Evolutionary conservation across 2,888 invertebrate genomes (phyloP), one percentile per base, ranked within the genome.

Genomic region (Homarus gammarus): DNA sequence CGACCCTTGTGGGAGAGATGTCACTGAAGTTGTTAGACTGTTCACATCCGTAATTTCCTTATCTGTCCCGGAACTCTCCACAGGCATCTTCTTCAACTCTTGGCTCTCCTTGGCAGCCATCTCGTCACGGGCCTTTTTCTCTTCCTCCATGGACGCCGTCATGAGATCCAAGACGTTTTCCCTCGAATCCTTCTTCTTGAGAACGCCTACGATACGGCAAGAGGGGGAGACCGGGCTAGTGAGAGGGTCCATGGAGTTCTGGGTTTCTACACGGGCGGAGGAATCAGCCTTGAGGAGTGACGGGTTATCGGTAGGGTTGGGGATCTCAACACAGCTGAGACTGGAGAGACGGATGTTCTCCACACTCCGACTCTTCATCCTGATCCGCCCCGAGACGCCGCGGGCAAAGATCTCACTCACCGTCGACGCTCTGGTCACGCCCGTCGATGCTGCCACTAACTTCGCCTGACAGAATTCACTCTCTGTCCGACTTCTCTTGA

Each of bases 371-470:
- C 88, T 89, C 61, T 84, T 89, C 38, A 40, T 51, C 49, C 68
- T 84, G 27, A 89, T 51, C 38, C 61, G 77, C n/a, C 88, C 88
- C 6, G 56, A 89, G 40, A 89, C 88, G 15, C 88, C 88, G 18
- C 88, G 83, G 33, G 88, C 84, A 56, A 89, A 89, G n/a, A 89
- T 89, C 44, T 89, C 84, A 40, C 88, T 89, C 36, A 89, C 88
- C 12, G 84, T 84, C 38, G 88, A 84, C 70, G 75, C 38, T 40
- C n/a, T 84, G 36, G 36, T 56, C 1, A n/a, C 78, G 10, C 12
- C 56, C n/a, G 68, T 44, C 15, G 49, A 33, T 22, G 77, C 87
- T 33, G 78, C 68, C 40, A 49, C 88, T 44, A 89, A 73, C n/a
- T 78, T 84, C 27, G 78, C 88, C 18, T 51, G 56, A 38, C 36